A percentile compares a stretch with the other conserved stretches of the same genome.
Conservation (phyloP, 2,797 vertebrate species). For the Acrossocheilus wenchowensis region DNA sequence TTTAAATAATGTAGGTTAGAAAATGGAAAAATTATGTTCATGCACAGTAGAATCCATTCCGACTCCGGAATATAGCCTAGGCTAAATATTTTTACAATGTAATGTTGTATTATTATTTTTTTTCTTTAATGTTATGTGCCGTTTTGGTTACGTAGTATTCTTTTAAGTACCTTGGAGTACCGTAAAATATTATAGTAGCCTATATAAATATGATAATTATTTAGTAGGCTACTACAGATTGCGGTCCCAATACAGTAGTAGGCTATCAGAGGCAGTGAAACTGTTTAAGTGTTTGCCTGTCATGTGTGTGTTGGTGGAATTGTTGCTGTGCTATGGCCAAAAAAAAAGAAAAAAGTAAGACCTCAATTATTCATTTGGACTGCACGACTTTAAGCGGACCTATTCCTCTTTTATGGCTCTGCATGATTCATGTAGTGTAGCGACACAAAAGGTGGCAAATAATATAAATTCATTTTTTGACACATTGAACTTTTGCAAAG, state of each 20-base stretch:
- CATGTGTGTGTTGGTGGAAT: not conserved
- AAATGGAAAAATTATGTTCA: not conserved
- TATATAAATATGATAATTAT: not conserved
- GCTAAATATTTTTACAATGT: not conserved
- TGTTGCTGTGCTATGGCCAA: not conserved
- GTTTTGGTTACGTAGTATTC: not conserved
- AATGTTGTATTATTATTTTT: not conserved
- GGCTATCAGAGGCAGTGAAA: not conserved
- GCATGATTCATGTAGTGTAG: not conserved
- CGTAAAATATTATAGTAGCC: not conserved
- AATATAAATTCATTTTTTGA: not conserved
- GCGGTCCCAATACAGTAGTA: not conserved
- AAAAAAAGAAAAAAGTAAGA: not conserved
- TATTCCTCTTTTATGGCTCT: not conserved
- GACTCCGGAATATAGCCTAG: not conserved
- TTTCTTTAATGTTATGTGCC: not conserved
- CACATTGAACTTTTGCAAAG: not conserved
- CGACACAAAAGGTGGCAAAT: not conserved
- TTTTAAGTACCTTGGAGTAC: not conserved
- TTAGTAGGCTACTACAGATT: not conserved
- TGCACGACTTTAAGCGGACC: not conserved
- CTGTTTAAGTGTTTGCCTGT: not conserved
- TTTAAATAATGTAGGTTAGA: not conserved
- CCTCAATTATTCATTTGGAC: not conserved
- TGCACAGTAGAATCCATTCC: not conserved